Evolutionary conservation across 2,797 vertebrate genomes (phyloP), one percentile per base, ranked within the genome.

Genomic region (Sylvia borin): DNA sequence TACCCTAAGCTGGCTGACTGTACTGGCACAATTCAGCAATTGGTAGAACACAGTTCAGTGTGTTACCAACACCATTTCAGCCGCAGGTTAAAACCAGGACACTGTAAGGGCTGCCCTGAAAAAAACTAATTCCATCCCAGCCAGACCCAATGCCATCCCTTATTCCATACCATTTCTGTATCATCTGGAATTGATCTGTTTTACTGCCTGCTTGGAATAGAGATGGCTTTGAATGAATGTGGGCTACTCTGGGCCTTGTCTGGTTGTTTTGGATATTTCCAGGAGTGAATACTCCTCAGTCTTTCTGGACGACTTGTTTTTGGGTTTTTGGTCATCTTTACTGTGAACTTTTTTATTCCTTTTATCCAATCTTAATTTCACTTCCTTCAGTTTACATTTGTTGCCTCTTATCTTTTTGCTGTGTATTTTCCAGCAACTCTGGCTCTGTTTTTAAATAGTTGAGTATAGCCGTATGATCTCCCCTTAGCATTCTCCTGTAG

Each of bases 171-270:
- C 2, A 7, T 67, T 74, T 78, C 34, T 64, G 14, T 84, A 16
- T 29, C 17, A 32, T 58, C 60, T 70, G 34, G 54, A 83, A 60
- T 10, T 79, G 34, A 10, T 77, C 7, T 61, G 10, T 65, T 15
- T 36, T 61, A 8, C n/a, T 88, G 21, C 16, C 43, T 82, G 29
- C 38, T 43, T 25, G 8, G 17, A 55, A 22, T 16, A 34, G 26
- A n/a, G 8, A 5, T 1, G 2, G 3, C 48, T 87, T 64, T 67
- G 58, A 60, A 84, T 19, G 25, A 34, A 18, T 0, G 0, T 13
- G 19, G 9, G 16, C 10, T 93, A 8, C 31, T 79, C 36, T 68
- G 64, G 34, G 38, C 50, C 29, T 70, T 78, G 45, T 40, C 45
- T 21, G 2, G 12, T 68, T 78, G 5, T 71, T 73, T 14, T 82